phyloP scores from a whole-genome alignment of 1,140 invertebrate species.

The Parapsyche elsis region DNA sequence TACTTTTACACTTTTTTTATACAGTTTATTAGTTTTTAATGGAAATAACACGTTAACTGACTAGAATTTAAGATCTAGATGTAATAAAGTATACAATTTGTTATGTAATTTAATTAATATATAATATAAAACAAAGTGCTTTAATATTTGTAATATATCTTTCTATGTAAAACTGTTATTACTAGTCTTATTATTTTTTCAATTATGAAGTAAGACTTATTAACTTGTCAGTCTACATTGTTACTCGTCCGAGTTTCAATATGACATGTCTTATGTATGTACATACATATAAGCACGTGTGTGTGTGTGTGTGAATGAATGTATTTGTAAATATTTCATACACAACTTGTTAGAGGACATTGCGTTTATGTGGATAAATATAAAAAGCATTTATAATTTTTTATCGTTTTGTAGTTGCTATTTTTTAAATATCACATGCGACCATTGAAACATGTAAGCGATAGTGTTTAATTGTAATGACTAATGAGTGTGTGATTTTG shows the following conservation, averaged over 20 bases:
- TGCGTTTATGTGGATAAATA: too few relatives aligned
- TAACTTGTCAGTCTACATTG: not conserved
- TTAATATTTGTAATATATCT: conserved; percentile 55
- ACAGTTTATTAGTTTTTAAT: not conserved
- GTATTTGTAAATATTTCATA: not conserved
- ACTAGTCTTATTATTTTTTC: conserved; percentile 25
- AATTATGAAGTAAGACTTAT: not conserved
- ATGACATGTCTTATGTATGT: not conserved
- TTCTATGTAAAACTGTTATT: conserved; percentile 47
- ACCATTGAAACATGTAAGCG: too few relatives aligned
- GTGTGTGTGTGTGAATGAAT: not conserved
- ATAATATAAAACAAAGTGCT: conserved; percentile 55
- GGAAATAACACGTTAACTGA: conserved; percentile 38
- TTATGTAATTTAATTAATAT: conserved; percentile 51
- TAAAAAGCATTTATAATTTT: too few relatives aligned
- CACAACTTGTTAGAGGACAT: too few relatives aligned
- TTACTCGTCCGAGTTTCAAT: not conserved
- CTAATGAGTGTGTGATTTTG: too few relatives aligned
- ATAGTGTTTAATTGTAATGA: too few relatives aligned
- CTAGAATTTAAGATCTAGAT: conserved; percentile 41
- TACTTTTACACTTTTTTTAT: conserved; percentile 30
- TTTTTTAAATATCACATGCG: too few relatives aligned
- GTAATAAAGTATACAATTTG: conserved; percentile 55
- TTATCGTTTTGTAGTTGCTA: too few relatives aligned
- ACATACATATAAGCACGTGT: not conserved